Base-by-base conservation (phyloP, 2,888 invertebrate species). In the Leucophora obtusa region DNA sequence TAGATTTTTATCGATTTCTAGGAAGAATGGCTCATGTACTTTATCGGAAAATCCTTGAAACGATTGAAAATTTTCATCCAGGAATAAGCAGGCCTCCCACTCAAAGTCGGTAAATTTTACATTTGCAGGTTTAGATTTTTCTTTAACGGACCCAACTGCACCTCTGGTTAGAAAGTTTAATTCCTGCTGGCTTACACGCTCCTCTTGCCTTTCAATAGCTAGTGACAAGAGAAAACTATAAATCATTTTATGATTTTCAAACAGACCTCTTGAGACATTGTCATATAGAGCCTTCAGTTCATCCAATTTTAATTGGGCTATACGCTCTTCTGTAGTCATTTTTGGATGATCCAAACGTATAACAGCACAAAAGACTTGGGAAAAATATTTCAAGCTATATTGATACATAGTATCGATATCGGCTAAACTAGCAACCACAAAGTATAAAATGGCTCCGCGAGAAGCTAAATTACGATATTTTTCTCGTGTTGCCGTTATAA, bases 351-450 rank as follows among this genome's bases (percentile, higher is more conserved):
- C 95, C 53, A 92, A 93, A 82, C 94, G 94, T 83, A 97, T 96
- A 0, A 97, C 96, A 83, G 92, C 92, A 85, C 94, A 95, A 86
- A 97, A 95, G 1, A 97, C 93, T 77, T 89, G 86, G 0, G 93
- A 96, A 87, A 97, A 98, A 91, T 97, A 97, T 85, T 96, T 96
- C 47, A 98, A 91, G 0, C 97, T 97, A 91, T 95, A 98, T 90
- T 98, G 98, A 90, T 98, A 98, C 98, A 98, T 98, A 0, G 97
- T 96, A 90, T 98, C 97, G 75, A 98, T 95, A 85, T 96, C 95
- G 0, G 96, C 95, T 17, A 98, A 91, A 87, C 95, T 94, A 0
- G 96, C 95, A 2, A 98, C 96, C 0, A 97, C 96, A 89, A 98
- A 98, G 90, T 96, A 98, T 5, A 98, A 91, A 17, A 96, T 94